Percentiles rank a stretch among this genome's conserved stretches.
phyloP scores from a whole-genome alignment of 2,113 vertebrate species.

The Elaphurus davidianus region DNA sequence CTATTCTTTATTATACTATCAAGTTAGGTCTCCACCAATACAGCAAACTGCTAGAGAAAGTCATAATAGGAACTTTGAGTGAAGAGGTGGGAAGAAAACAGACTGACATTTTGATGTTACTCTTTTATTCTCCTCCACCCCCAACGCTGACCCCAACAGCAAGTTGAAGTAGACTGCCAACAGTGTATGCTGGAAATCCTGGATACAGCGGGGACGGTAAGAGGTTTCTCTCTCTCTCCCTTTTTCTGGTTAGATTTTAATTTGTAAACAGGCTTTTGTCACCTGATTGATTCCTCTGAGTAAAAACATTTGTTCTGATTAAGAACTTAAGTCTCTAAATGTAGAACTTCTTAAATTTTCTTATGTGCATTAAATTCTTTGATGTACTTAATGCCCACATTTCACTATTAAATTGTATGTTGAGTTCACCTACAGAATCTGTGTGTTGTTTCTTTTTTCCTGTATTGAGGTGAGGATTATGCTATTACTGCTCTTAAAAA shows the following conservation, averaged over 20 bases:
- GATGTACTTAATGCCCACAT: background rate
- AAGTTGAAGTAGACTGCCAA: constrained; percentile 99
- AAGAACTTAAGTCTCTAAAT: constrained; percentile 20
- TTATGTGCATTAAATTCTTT: background rate
- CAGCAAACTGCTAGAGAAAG: background rate
- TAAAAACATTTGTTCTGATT: background rate
- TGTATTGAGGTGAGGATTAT: background rate
- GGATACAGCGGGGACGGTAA: constrained; percentile 98
- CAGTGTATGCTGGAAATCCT: constrained; percentile 99
- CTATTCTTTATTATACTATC: background rate
- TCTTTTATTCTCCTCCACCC: constrained; percentile 5
- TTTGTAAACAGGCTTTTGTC: constrained; percentile 3
- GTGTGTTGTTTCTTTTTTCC: background rate
- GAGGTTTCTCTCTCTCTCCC: constrained; percentile 63
- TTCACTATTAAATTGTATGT: background rate
- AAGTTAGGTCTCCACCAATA: background rate
- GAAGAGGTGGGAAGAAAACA: background rate
- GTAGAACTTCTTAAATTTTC: constrained; percentile 21
- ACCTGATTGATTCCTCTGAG: background rate
- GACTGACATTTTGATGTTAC: background rate
- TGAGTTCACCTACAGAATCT: background rate
- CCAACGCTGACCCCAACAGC: constrained; percentile 78
- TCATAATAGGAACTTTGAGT: background rate
- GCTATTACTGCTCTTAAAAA: background rate
- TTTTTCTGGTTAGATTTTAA: background rate